Base-by-base conservation (phyloP, 2,888 invertebrate genomes). In the Aquatica leii region DNA sequence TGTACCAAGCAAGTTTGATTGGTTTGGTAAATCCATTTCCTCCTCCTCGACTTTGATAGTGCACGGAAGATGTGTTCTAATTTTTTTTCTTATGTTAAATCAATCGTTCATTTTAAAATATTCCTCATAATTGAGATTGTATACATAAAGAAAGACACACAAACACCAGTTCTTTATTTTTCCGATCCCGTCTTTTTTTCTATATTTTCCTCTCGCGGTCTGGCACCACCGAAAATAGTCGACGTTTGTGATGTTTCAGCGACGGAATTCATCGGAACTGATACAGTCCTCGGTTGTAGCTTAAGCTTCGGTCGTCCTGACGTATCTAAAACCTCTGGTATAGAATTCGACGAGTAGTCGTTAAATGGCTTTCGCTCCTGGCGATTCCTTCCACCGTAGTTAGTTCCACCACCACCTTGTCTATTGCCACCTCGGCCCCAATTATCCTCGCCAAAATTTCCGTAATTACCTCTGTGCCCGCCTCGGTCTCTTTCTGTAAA, bases 191-290 rank as follows among this genome's bases (percentile, higher is more conserved):
- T 58, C 67, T 69, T 67, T 56, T 56, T 72, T 31, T 71, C 76
- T 58, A 77, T 61, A 60, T 81, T 82, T 81, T 95, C 95, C 81
- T 97, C 96, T 74, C 97, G 88, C 62, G 97, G 97, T 82, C 91
- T 91, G 69, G 97, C 97, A 74, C 93, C 94, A 64, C 97, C 97
- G 84, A 97, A 97, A 82, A 98, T 97, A 73, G 92, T 90, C 71
- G 93, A 90, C 73, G 92, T 88, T 84, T 94, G 94, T 79, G 92
- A 90, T 69, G 94, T 93, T 73, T 93, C 89, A 57, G 95, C 96
- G 73, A 94, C 82, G 66, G 93, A 87, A 84, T 96, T 95, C 60
- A 95, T 88, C 53, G 97, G 96, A 76, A 88, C 93, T 77, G 87
- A 88, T 71, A 95, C 91, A 48, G 96, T 93, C 71, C 97, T 87